These are phyloP conservation scores for Sphyrna mokarran DNA, from an alignment of 2,113 vertebrate genomes.

Conservation along the genomic window DNA sequence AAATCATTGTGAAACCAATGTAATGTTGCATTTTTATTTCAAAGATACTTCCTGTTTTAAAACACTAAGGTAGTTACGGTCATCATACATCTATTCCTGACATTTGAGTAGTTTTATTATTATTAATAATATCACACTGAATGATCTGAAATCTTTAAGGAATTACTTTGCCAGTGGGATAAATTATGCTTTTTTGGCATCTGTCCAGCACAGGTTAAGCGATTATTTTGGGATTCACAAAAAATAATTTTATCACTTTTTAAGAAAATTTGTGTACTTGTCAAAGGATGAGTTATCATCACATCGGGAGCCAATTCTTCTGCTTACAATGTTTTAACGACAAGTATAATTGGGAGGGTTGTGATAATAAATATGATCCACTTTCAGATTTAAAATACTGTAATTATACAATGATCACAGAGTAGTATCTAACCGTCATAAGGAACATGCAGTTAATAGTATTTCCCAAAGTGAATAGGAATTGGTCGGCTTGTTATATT, in stretches of 20 bases:
- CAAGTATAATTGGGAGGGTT: constrained; percentile 20
- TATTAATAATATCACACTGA: background rate
- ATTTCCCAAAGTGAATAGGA: constrained; percentile 7
- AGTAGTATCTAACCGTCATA: background rate
- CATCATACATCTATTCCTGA: background rate
- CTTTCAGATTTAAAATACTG: constrained; percentile 27
- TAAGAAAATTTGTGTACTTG: background rate
- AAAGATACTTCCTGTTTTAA: background rate
- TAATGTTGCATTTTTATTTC: background rate
- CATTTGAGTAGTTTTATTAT: background rate
- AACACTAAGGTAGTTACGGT: background rate
- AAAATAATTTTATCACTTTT: constrained; percentile 19
- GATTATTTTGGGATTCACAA: background rate
- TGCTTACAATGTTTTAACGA: background rate
- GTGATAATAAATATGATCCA: constrained; percentile 26
- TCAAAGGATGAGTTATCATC: background rate
- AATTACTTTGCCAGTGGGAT: background rate
- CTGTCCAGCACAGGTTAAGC: background rate
- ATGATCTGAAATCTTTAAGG: background rate
- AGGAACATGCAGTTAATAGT: background rate
- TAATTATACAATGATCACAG: constrained; percentile 32
- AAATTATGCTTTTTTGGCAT: background rate
- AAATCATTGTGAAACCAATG: background rate
- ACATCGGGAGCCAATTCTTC: background rate
- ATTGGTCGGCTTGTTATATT: constrained; percentile 28